A percentile compares a stretch with the other conserved stretches of the same genome.
These are phyloP conservation scores for Ceyx margarethae DNA, from an alignment of 2,113 vertebrate genomes.

Conservation along the genomic window DNA sequence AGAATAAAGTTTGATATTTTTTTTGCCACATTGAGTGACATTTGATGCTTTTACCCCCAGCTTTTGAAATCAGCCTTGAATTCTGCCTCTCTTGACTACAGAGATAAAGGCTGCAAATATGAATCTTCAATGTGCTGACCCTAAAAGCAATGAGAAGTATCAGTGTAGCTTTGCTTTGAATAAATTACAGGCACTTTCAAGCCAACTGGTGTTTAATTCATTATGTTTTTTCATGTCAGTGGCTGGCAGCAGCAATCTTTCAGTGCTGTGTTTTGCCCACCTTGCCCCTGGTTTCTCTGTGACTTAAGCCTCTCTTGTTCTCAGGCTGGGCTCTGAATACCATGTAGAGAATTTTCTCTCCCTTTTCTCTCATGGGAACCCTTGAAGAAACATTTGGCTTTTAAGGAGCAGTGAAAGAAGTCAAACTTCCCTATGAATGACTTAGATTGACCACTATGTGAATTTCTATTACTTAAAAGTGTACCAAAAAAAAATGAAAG, in stretches of 20 bases:
- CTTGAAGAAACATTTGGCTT: not conserved
- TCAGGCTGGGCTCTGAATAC: not conserved
- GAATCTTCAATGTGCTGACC: not conserved
- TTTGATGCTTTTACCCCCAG: conserved; percentile 37
- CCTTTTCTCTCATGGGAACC: not conserved
- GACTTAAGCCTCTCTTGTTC: not conserved
- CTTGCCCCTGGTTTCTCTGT: accelerated
- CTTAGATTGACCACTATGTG: not conserved
- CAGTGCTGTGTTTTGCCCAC: not conserved
- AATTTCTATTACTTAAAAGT: not conserved
- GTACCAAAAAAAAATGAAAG: not conserved
- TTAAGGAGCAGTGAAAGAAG: not conserved
- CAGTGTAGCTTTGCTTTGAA: not conserved
- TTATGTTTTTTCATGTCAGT: not conserved
- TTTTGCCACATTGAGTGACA: not conserved
- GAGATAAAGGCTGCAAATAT: not conserved
- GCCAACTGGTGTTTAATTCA: not conserved
- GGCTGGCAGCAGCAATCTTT: not conserved
- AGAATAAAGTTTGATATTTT: not conserved
- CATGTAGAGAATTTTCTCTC: accelerated
- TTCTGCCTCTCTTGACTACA: not conserved
- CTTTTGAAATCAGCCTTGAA: conserved; percentile 1
- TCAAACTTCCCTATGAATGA: not conserved
- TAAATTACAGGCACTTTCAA: not conserved
- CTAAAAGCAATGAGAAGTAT: not conserved